Evolutionary conservation across 2,888 invertebrate genomes (phyloP).

Genomic region (Cerastis rubricosa): DNA sequence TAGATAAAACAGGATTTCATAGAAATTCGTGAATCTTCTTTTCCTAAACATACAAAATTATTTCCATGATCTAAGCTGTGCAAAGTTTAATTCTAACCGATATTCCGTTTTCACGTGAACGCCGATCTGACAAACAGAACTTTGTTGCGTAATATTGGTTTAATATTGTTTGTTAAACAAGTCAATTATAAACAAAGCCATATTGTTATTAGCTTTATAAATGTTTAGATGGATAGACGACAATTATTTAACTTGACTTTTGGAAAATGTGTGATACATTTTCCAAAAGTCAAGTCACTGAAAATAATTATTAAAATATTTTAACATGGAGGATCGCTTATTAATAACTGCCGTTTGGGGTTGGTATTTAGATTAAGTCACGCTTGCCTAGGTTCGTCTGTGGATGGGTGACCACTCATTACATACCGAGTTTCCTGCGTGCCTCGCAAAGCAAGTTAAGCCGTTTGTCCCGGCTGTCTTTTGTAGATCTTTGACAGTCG

Average conservation of each 20-base stretch:
- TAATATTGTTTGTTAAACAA: slow-evolving; percentile 31
- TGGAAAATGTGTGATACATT: background rate
- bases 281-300: too few relatives aligned
- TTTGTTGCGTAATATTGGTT: slow-evolving; percentile 28
- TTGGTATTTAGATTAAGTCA: background rate
- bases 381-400: background rate
- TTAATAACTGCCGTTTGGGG: background rate
- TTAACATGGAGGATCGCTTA: background rate
- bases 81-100: slow-evolving; percentile 12
- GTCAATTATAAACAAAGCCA: slow-evolving; percentile 3
- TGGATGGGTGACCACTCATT: too few relatives aligned
- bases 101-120: slow-evolving; percentile 28
- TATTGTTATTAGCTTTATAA: background rate
- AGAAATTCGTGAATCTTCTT: background rate
- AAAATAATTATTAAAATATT: background rate
- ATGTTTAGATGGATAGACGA: background rate
- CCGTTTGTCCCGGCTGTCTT: too few relatives aligned
- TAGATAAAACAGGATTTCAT: background rate
- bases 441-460: too few relatives aligned
- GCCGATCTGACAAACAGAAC: slow-evolving; percentile 22
- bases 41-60: background rate
- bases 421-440: too few relatives aligned
- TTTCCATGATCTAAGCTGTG: background rate
- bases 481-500: too few relatives aligned
- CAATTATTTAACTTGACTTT: background rate